Conservation (phyloP, 2,797 vertebrate species). For the Tachyglossus aculeatus region DNA sequence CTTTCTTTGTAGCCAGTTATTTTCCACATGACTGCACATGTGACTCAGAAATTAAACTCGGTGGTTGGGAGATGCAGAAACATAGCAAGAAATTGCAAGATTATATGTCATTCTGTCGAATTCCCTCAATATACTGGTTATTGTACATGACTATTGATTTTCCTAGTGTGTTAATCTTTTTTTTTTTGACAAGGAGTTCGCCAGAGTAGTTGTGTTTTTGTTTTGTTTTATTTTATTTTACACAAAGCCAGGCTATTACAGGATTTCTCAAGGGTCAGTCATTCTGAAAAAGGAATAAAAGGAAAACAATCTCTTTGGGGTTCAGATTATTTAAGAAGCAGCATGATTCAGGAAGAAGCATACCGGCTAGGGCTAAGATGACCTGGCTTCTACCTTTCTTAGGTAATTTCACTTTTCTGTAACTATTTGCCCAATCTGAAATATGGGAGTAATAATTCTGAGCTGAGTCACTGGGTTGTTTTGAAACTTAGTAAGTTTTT, state of each 20-base stretch:
- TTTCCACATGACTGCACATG: not conserved
- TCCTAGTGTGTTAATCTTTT: too few species aligned
- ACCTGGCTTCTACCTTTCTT: too few species aligned
- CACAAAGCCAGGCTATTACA: not conserved
- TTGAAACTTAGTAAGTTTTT: too few species aligned
- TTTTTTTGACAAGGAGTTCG: too few species aligned
- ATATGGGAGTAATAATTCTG: too few species aligned
- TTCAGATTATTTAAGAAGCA: not conserved
- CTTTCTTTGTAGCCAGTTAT: slow-evolving; percentile 1
- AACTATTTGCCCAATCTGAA: too few species aligned
- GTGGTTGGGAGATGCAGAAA: not conserved
- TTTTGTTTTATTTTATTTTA: not conserved
- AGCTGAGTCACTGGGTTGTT: too few species aligned
- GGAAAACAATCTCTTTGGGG: not conserved
- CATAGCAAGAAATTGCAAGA: not conserved
- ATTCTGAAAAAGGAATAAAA: not conserved
- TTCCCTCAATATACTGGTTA: not conserved
- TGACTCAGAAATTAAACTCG: not conserved
- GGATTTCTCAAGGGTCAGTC: not conserved
- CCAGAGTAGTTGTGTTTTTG: not conserved
- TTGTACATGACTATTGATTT: too few species aligned
- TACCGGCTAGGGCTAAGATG: too few species aligned
- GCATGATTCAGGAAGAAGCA: too few species aligned
- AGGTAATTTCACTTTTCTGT: too few species aligned
- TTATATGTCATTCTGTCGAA: not conserved